A percentile compares a stretch with the other conserved stretches of the same genome.
phyloP scores from a whole-genome alignment of 2,888 invertebrate species.

The Brachycybe producta region DNA sequence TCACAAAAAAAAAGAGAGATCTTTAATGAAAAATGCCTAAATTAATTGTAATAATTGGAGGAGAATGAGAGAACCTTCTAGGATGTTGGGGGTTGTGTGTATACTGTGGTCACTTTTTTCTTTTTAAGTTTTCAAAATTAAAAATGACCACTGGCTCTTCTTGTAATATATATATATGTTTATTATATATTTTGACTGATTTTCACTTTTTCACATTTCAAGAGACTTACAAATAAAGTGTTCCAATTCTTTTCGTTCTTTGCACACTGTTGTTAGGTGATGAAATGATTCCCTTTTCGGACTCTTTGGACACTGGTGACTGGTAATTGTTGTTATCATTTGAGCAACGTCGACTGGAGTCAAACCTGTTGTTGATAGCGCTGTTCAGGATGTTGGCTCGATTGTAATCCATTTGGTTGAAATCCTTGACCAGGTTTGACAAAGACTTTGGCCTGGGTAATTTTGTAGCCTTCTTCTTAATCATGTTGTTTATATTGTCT shows the following conservation, averaged over 20 bases:
- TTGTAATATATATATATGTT: no score
- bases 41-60: no score
- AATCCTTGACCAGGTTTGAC: conserved; percentile 56
- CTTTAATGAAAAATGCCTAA: no score
- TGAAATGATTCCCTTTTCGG: background rate
- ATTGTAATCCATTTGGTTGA: conserved; percentile 17
- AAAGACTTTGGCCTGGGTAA: conserved; percentile 70
- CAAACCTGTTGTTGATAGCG: conserved; percentile 11
- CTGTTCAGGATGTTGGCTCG: conserved; percentile 16
- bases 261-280: conserved; percentile 19
- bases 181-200: no score
- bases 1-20: no score
- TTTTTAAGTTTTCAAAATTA: no score
- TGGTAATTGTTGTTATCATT: background rate
- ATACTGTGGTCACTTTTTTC: no score
- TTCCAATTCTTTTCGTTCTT: conserved; percentile 41
- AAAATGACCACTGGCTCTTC: no score
- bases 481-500: conserved; percentile 14
- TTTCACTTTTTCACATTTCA: no score
- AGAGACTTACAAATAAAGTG: conserved; percentile 43
- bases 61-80: no score
- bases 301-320: conserved; percentile 6
- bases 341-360: background rate
- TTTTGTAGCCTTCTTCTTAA: conserved; percentile 44
- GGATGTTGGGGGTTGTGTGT: no score